phyloP scores from a whole-genome alignment of 2,888 invertebrate species.

The Macroteleia sp. region DNA sequence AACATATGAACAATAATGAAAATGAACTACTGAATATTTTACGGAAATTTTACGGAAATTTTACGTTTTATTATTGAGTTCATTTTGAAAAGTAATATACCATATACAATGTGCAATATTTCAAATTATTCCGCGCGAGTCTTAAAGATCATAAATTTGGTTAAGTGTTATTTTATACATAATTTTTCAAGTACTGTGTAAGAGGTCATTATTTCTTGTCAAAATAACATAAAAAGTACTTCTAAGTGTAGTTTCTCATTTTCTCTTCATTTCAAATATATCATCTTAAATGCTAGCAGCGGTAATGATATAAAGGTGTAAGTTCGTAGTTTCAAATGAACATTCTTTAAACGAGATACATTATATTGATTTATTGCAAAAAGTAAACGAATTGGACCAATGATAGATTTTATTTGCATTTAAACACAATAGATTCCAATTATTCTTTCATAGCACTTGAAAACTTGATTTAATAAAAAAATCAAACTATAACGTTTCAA shows the following conservation, averaged over 20 bases:
- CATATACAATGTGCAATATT: neutral
- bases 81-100: neutral
- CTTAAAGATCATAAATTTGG: slow-evolving; percentile 13
- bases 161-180: slow-evolving; percentile 29
- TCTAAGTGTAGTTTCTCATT: slow-evolving; percentile 20
- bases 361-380: slow-evolving; percentile 7
- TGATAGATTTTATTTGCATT: neutral
- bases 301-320: slow-evolving; percentile 8
- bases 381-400: neutral
- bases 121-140: neutral
- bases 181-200: slow-evolving; percentile 22
- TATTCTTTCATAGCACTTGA: neutral
- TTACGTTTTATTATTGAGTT: no score
- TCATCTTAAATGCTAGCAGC: slow-evolving; percentile 11
- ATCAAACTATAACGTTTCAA: slow-evolving; percentile 17
- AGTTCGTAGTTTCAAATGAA: slow-evolving; percentile 12
- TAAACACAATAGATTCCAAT: neutral
- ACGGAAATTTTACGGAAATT: no score
- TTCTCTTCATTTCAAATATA: slow-evolving; percentile 22
- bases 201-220: slow-evolving; percentile 34
- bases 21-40: no score
- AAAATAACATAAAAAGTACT: slow-evolving; percentile 16
- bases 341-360: slow-evolving; percentile 6
- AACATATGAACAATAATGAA: no score
- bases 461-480: neutral